Evolutionary conservation across 2,797 vertebrate species (phyloP), one percentile per base, ranked within the genome.

Genomic region (Chelon auratus): DNA sequence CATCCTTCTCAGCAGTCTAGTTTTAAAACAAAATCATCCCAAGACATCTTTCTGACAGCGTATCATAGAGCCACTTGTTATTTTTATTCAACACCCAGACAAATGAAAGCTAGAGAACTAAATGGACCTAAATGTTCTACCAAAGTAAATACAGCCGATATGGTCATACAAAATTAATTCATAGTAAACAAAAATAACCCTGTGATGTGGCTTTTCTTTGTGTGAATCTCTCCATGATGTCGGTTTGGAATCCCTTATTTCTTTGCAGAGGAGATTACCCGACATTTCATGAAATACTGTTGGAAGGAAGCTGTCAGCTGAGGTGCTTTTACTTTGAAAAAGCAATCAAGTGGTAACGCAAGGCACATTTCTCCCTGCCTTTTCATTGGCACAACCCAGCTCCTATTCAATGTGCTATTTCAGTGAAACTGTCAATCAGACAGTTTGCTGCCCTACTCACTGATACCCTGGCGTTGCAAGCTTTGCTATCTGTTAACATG

Each of bases 401-500:
- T 48, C 30, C 55, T 62, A 26, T 62, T 76, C 30, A 74, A 70
- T 77, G 66, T 78, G 67, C 72, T 57, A 24, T 76, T 77, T 83
- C 68, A 78, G 50, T 75, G 50, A 87, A 83, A 67, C 47, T 7
- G 68, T 81, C 78, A 59, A 62, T 85, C 86, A 79, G 66, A 42
- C 5, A 0, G 30, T 67, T 55, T 82, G 73, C 50, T 55, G 70
- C 62, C 24, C 11, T 50, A 45, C 83, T 87, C 68, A 68, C 48
- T 60, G 56, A 66, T 74, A 72, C 66, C 66, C 63, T 17, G 68
- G 68, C 69, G 81, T 82, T 78, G 73, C 68, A 77, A 62, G 75
- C 58, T 82, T 77, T 84, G 62, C 78, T 75, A 54, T 84, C 84
- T 82, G 70, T 90, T 87, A 78, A 80, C 73, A 80, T 79, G 69